Evolutionary conservation across 2,113 vertebrate genomes (phyloP).

Genomic region (Thamnophis sirtalis): DNA sequence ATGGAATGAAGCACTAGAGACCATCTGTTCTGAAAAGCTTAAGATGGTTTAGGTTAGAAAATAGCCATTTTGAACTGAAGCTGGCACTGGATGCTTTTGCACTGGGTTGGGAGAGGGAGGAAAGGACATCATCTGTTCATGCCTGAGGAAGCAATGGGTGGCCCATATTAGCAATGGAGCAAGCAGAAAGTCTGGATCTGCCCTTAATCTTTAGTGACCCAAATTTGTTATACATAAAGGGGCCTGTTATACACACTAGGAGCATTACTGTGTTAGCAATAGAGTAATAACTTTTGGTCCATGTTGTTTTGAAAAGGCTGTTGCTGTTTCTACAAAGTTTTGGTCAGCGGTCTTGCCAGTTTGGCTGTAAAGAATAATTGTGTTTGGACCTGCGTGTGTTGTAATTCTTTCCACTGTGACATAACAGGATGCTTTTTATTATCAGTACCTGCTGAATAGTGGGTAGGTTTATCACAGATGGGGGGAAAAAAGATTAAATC

Average conservation of each 20-base stretch:
- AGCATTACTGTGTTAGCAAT: background rate
- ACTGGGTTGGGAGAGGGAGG: background rate
- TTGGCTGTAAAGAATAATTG: background rate
- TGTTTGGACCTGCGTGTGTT: background rate
- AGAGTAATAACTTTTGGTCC: background rate
- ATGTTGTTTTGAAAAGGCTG: background rate
- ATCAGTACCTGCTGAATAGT: background rate
- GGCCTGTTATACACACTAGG: background rate
- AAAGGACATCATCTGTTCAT: background rate
- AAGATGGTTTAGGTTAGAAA: background rate
- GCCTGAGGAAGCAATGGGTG: background rate
- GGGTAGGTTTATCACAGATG: background rate
- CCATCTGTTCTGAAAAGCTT: background rate
- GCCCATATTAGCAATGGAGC: background rate
- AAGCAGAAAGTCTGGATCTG: background rate
- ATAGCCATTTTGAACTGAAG: background rate
- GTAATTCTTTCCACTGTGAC: background rate
- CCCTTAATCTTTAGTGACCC: background rate
- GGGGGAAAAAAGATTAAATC: background rate
- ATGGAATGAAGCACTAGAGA: background rate
- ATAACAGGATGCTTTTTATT: background rate
- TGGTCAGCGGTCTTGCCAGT: background rate
- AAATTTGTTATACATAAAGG: background rate
- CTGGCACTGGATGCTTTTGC: background rate
- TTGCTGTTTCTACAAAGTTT: background rate